Evolutionary conservation across 2,888 invertebrate species (phyloP), one percentile per base, ranked within the genome.

Genomic region (Eupithecia centaureata): DNA sequence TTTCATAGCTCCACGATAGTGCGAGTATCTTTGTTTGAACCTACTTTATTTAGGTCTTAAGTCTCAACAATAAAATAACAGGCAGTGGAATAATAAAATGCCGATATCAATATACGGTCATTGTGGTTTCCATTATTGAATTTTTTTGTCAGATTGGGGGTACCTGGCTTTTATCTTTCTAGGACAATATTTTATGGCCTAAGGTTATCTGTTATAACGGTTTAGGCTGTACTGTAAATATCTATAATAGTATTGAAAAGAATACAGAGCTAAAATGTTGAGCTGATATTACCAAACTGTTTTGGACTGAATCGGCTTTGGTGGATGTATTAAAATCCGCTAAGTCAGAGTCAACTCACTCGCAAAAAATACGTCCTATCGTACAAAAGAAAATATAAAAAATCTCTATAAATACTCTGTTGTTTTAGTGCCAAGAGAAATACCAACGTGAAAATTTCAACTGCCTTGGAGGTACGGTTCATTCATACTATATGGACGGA

Each of bases 11-110:
- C 62, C 57, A 64, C 33, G 33, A 27, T 28, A 30, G 58, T 52
- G 47, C 47, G 27, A 67, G 58, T 68, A 61, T 60, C 57, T 65
- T 61, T 68, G 57, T 64, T 15, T 12, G 56, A 63, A 61, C 64
- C 33, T 60, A 38, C 18, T 58, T 52, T 62, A 52, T 58, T 62
- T 12, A 58, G 33, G 33, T 27, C 38, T 38, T 35, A 27, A 13
- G 35, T 18, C 56, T 63, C 18, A 33, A 33, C 7, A n/a, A 25
- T 58, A 27, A 51, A 25, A 56, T 32, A 18, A 22, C 12, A n/a
- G 15, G 5, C 32, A 18, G 18, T 7, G 28, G 32, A 54, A 54
- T 28, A 30, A 57, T 33, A 57, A 56, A 56, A n/a, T 18, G 5
- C 10, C 2, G 18, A 57, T 30, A 57, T 27, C 52, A 52, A 52